Evolutionary conservation across 2,113 vertebrate genomes (phyloP).

Genomic region (Lynx canadensis): DNA sequence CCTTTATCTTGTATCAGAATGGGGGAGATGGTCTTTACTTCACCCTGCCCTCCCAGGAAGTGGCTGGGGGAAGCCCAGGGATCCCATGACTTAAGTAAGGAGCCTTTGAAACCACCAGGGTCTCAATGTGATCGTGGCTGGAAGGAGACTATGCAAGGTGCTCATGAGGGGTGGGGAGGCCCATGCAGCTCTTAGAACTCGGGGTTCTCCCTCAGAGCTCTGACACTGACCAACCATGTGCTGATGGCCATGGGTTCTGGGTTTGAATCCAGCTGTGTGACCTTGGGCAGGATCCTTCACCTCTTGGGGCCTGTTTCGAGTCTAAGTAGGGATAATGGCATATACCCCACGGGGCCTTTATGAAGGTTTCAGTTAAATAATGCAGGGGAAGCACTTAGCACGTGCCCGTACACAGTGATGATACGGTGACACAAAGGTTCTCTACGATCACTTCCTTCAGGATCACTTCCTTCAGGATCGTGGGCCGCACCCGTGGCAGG

Average conservation of each 20-base stretch:
- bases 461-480: background rate
- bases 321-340: background rate
- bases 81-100: background rate
- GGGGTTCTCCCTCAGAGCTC: background rate
- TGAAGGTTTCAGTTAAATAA: background rate
- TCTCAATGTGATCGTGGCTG: rapidly evolving
- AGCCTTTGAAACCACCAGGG: background rate
- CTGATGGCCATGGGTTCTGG: background rate
- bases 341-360: rapidly evolving
- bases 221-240: rapidly evolving
- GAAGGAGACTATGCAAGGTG: rapidly evolving
- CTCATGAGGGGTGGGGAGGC: background rate
- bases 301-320: background rate
- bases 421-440: rapidly evolving
- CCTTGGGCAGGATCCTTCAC: background rate
- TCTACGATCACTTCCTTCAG: background rate
- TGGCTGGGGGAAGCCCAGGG: background rate
- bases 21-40: background rate
- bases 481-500: background rate
- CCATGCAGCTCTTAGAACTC: background rate
- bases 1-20: background rate
- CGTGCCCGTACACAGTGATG: rapidly evolving
- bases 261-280: background rate
- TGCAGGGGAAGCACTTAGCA: rapidly evolving
- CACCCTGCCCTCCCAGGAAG: no score